phyloP scores from a whole-genome alignment of 2,113 vertebrate genomes.

The Helogale parvula region DNA sequence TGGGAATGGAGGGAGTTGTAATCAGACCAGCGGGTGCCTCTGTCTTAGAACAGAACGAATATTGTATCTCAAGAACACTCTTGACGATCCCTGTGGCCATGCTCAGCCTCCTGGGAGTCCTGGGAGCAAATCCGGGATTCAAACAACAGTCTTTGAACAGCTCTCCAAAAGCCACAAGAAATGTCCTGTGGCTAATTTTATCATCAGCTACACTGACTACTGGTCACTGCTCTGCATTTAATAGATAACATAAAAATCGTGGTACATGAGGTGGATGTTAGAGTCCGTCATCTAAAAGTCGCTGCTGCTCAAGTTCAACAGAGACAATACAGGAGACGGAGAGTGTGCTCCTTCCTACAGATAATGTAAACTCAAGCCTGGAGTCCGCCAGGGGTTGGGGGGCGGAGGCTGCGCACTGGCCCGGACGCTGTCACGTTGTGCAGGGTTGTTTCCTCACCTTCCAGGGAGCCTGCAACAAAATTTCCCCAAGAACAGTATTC shows the following conservation, averaged over 20 bases:
- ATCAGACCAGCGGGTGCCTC: not conserved
- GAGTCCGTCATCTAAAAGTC: not conserved
- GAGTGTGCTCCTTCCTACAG: not conserved
- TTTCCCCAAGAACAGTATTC: not conserved
- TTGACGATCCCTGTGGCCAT: not conserved
- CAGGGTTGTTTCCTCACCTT: not conserved
- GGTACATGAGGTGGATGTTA: not conserved
- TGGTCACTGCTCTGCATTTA: not conserved
- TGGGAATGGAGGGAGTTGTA: not conserved
- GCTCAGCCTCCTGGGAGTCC: not conserved
- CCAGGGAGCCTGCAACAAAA: not conserved
- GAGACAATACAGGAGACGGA: not conserved
- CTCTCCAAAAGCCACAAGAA: not conserved
- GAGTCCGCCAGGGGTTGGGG: not conserved
- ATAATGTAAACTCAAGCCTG: not conserved
- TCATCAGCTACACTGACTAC: not conserved
- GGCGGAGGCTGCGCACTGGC: not conserved
- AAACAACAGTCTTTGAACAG: not conserved
- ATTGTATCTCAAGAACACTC: not conserved
- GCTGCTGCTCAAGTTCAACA: not conserved
- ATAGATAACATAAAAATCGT: not conserved
- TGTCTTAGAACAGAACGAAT: not conserved
- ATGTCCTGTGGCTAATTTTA: not conserved
- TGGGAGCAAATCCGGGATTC: not conserved
- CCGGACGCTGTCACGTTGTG: not conserved